These are phyloP conservation scores for Gallinago jamesoni DNA, from an alignment of 2,113 vertebrate genomes.

Conservation along the genomic window DNA sequence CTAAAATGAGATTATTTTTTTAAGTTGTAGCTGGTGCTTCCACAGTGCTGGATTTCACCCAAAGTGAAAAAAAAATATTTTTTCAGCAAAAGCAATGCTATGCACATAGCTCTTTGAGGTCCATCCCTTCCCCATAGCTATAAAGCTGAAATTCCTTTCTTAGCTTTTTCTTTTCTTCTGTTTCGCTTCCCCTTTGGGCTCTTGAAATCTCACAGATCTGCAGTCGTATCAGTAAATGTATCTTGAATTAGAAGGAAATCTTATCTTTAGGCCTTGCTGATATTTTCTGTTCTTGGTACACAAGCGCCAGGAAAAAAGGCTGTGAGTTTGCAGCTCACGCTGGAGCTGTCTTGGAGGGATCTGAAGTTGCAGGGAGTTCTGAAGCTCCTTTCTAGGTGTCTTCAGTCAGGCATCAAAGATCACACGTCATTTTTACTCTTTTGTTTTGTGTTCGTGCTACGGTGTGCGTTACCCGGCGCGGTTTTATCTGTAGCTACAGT, in stretches of 20 bases:
- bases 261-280: background rate
- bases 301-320: background rate
- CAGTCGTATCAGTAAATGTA: background rate
- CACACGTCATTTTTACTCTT: background rate
- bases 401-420: background rate
- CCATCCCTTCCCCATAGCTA: background rate
- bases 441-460: background rate
- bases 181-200: background rate
- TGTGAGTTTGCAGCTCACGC: background rate
- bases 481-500: constrained; percentile 41
- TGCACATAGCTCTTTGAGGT: background rate
- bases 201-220: background rate
- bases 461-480: background rate
- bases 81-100: background rate
- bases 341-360: background rate
- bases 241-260: constrained; percentile 6
- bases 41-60: background rate
- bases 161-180: background rate
- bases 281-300: background rate
- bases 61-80: background rate
- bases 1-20: background rate
- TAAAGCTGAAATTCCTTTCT: background rate
- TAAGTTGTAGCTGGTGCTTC: background rate
- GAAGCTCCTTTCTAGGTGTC: background rate
- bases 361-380: background rate